Percentiles rank a stretch among this genome's conserved stretches.
Conservation (phyloP, 2,113 vertebrate genomes). For the Mohoua ochrocephala region DNA sequence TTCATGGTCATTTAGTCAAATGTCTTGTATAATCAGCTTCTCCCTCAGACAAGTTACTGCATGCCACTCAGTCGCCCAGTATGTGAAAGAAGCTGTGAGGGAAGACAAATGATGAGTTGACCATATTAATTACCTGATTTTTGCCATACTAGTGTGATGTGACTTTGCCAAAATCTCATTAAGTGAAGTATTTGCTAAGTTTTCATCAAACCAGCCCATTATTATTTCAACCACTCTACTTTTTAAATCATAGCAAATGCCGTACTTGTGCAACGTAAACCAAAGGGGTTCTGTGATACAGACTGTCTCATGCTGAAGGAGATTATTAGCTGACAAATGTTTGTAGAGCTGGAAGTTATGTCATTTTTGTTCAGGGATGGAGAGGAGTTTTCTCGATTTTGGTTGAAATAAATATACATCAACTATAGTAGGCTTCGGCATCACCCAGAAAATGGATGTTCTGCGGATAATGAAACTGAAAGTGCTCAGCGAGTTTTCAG, state of each 20-base stretch:
- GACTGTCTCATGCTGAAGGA: slow-evolving; percentile 37
- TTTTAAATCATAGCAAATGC: slow-evolving; percentile 40
- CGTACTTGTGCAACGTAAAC: slow-evolving; percentile 52
- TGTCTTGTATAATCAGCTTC: slow-evolving; percentile 79
- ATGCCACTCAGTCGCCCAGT: slow-evolving; percentile 75
- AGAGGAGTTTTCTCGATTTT: slow-evolving; percentile 19
- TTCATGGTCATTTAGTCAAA: slow-evolving; percentile 84
- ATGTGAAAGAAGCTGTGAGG: slow-evolving; percentile 69
- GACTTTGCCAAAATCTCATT: slow-evolving; percentile 74
- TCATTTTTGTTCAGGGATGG: slow-evolving; percentile 19
- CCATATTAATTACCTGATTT: slow-evolving; percentile 69
- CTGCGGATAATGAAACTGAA: neutral
- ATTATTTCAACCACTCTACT: slow-evolving; percentile 59
- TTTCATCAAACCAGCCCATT: slow-evolving; percentile 61
- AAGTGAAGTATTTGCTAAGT: slow-evolving; percentile 61
- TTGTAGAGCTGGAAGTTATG: slow-evolving; percentile 44
- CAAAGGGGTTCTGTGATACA: slow-evolving; percentile 64
- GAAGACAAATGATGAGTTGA: slow-evolving; percentile 74
- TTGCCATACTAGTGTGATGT: slow-evolving; percentile 68
- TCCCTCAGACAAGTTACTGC: slow-evolving; percentile 76
- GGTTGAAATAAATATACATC: neutral
- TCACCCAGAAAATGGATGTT: slow-evolving; percentile 12
- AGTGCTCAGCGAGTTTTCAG: neutral
- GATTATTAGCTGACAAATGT: slow-evolving; percentile 38
- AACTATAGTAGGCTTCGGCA: neutral